A percentile compares a stretch with the other conserved stretches of the same genome.
Conservation (phyloP, 2,797 vertebrate species). For the Clarias platycephalus region DNA sequence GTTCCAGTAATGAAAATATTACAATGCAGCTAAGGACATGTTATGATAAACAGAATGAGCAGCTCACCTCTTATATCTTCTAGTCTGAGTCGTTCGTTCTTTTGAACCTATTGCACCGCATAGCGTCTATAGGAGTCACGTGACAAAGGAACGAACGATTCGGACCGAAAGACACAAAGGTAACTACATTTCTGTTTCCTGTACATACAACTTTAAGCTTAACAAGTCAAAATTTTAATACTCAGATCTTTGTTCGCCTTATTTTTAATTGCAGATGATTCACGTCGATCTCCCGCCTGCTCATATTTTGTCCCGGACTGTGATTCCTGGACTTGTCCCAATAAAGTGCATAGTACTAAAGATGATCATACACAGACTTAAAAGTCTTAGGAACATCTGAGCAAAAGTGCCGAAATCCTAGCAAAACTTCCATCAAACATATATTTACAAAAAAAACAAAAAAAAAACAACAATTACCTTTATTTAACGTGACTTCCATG, state of each 20-base stretch:
- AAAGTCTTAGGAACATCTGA: neutral
- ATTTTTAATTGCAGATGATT: neutral
- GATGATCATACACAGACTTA: neutral
- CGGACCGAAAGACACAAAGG: too few relatives aligned
- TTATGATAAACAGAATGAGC: too few relatives aligned
- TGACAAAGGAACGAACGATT: too few relatives aligned
- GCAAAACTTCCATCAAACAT: neutral
- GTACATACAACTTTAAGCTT: too few relatives aligned
- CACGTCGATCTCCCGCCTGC: neutral
- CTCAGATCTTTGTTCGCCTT: neutral
- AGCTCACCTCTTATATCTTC: too few relatives aligned
- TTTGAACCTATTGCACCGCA: too few relatives aligned
- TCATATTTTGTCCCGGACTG: neutral
- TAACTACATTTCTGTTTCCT: too few relatives aligned
- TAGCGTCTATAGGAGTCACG: too few relatives aligned
- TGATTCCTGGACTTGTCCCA: neutral
- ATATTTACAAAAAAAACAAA: neutral
- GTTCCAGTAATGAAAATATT: too few relatives aligned
- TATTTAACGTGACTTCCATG: slow-evolving; percentile 93
- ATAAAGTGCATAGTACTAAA: neutral
- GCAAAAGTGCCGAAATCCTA: neutral
- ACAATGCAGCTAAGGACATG: too few relatives aligned
- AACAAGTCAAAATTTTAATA: neutral
- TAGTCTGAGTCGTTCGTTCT: too few relatives aligned
- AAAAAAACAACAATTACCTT: slow-evolving; percentile 70